Percentiles rank a stretch among this genome's conserved stretches.
Conservation (phyloP, 2,113 vertebrate species). For the Channa maculata region DNA sequence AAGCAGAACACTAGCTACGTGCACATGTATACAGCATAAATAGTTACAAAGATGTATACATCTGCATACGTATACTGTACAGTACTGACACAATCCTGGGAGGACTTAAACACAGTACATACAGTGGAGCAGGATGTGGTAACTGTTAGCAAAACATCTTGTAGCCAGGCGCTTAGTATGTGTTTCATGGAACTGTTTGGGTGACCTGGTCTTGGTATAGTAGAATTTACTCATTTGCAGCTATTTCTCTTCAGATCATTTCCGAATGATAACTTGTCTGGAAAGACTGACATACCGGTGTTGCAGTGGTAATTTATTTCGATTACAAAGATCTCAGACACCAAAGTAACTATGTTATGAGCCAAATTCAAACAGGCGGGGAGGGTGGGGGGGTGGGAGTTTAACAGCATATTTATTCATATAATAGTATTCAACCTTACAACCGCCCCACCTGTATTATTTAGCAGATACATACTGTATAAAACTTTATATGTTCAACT, state of each 20-base stretch:
- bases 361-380: slow-evolving; percentile 20
- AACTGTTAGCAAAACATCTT: slow-evolving; percentile 75
- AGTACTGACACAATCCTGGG: slow-evolving; percentile 58
- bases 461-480: neutral
- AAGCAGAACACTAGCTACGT: slow-evolving; percentile 53
- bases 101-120: slow-evolving; percentile 61
- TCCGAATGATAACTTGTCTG: slow-evolving; percentile 41
- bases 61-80: slow-evolving; percentile 68
- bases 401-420: neutral
- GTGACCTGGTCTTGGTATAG: slow-evolving; percentile 46
- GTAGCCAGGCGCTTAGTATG: slow-evolving; percentile 78
- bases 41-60: slow-evolving; percentile 60
- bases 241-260: slow-evolving; percentile 55
- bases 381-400: neutral
- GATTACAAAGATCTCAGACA: slow-evolving; percentile 17
- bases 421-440: slow-evolving; percentile 3
- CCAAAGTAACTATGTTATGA: slow-evolving; percentile 51
- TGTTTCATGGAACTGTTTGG: slow-evolving; percentile 63
- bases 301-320: slow-evolving; percentile 32
- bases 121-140: slow-evolving; percentile 65
- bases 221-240: slow-evolving; percentile 55
- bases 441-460: neutral
- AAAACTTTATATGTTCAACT: neutral
- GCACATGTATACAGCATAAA: slow-evolving; percentile 60
- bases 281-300: slow-evolving; percentile 41